A percentile compares a stretch with the other conserved stretches of the same genome.
Evolutionary conservation across 1,140 invertebrate species (phyloP).

Genomic region (Melipona quadrifasciata): DNA sequence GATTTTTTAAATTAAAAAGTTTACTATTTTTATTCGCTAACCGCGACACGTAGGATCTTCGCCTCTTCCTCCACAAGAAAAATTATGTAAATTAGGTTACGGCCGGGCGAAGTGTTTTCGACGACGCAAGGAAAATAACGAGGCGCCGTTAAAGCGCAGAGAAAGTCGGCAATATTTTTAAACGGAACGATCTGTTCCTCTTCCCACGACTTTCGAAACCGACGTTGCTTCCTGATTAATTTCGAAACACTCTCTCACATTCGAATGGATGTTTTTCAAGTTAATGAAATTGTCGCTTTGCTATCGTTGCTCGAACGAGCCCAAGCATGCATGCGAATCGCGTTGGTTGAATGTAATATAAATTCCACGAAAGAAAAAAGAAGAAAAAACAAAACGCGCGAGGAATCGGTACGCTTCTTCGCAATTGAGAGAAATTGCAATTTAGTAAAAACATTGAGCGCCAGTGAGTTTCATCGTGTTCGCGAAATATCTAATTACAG

Average conservation of each 20-base stretch:
- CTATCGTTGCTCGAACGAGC: no score
- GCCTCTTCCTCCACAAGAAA: not conserved
- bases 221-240: slow-evolving; percentile 30
- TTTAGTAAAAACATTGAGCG: not conserved
- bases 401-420: not conserved
- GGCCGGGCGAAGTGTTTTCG: not conserved
- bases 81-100: not conserved
- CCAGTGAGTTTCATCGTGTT: not conserved
- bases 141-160: slow-evolving; percentile 23
- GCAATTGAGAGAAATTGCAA: not conserved
- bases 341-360: no score
- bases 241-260: not conserved
- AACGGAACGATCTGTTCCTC: slow-evolving; percentile 31
- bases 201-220: slow-evolving; percentile 48
- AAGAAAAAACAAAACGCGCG: no score
- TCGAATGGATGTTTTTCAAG: no score
- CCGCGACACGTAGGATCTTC: not conserved
- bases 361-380: no score
- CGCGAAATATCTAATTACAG: not conserved
- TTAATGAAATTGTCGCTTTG: not conserved
- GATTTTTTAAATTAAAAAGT: no score
- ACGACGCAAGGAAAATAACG: slow-evolving; percentile 2
- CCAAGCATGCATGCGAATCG: not conserved
- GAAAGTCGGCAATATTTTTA: slow-evolving; percentile 48
- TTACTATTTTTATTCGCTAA: not conserved